Percentiles rank a stretch among this genome's conserved stretches.
Evolutionary conservation across 2,888 invertebrate species (phyloP).

Genomic region (Epinotia brunnichana): DNA sequence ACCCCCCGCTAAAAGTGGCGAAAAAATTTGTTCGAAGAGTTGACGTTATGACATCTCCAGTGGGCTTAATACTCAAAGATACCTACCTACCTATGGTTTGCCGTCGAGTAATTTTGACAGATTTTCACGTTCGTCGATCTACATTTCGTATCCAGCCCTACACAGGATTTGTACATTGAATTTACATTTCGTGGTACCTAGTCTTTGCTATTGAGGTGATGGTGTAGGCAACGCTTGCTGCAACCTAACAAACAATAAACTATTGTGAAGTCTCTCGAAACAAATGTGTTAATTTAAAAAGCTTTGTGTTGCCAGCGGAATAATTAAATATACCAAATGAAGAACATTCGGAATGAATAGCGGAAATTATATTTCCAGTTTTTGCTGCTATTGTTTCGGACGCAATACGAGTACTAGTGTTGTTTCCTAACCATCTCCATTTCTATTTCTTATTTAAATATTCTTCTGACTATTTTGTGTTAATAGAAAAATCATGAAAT

Average conservation of each 20-base stretch:
- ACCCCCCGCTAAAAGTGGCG: too few species aligned
- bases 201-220: neutral
- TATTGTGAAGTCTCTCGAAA: constrained; percentile 50
- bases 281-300: constrained; percentile 55
- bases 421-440: neutral
- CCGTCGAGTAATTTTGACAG: too few species aligned
- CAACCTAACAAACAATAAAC: constrained; percentile 19
- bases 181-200: neutral
- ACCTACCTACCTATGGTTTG: too few species aligned
- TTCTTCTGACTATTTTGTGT: too few species aligned
- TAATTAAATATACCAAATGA: constrained; percentile 61
- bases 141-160: neutral
- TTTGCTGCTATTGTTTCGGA: constrained; percentile 46
- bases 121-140: too few species aligned
- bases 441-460: neutral
- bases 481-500: too few species aligned
- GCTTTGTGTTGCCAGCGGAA: constrained; percentile 59
- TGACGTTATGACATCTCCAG: too few species aligned
- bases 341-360: constrained; percentile 48
- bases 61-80: too few species aligned
- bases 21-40: too few species aligned
- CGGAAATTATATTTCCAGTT: constrained; percentile 53
- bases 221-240: neutral
- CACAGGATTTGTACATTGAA: neutral
- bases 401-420: constrained; percentile 15